Base-by-base conservation (phyloP, 2,888 invertebrate genomes). In the Zhengitettix transpicula region DNA sequence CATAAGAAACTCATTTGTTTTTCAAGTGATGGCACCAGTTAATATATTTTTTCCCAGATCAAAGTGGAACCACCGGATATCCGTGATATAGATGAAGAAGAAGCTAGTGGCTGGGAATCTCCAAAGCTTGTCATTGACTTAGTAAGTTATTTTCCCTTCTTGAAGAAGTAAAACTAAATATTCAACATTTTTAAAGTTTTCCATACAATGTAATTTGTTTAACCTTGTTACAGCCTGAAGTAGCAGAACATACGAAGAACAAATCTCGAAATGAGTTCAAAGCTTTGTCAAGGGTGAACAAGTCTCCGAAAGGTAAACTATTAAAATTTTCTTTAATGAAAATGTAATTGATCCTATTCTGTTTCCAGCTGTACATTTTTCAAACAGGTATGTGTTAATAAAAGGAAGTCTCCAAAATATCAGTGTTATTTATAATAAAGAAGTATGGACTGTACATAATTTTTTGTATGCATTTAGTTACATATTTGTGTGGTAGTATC, bases 11-110 rank as follows among this genome's bases (percentile, higher is more conserved):
- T 28, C 28, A 28, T 28, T 28, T 28, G 2, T 28, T 28, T 28
- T 28, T 28, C 28, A 28, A 28, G 28, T 28, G 7, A 28, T 7
- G 7, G 7, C 7, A 28, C 28, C 7, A 28, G 28, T 28, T 28
- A 5, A 28, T 28, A 28, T 16, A 8, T 16, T 16, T 59, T 55
- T 15, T 63, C 64, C 52, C 62, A 69, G 66, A 71, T 71, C 42
- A 70, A 70, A 66, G 68, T 71, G 56, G 70, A 71, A 58, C 71
- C 70, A 14, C 69, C 69, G 9, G 67, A 68, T 61, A 69, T 70
- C 15, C 65, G 68, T 57, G 69, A 70, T 57, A 69, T 69, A 61
- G 70, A 69, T 60, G 68, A 68, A 55, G 66, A 65, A 42, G 65
- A 58, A 56, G 60, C 59, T 28, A 56, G 58, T 54, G 64, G 61